Percentiles rank a stretch among this genome's conserved stretches.
Conservation (phyloP, 2,888 invertebrate genomes). For the Tachina fera region DNA sequence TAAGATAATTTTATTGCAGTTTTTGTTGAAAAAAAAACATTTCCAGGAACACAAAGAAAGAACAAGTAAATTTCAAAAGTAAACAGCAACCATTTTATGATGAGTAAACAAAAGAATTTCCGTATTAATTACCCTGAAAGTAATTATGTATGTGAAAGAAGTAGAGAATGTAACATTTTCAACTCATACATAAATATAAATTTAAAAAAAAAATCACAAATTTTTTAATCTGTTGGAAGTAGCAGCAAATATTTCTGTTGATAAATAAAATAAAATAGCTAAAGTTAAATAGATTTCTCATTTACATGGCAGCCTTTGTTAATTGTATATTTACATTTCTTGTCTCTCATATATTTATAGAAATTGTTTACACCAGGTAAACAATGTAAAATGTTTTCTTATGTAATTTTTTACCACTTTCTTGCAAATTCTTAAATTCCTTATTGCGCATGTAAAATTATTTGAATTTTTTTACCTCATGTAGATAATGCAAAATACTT, state of each 20-base stretch:
- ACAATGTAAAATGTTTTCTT: too few species aligned
- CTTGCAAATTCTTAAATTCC: too few species aligned
- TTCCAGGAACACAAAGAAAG: slow-evolving; percentile 35
- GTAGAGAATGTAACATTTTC: slow-evolving; percentile 31
- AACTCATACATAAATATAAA: background rate
- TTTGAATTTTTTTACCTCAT: too few species aligned
- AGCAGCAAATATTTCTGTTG: background rate
- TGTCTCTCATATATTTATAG: background rate
- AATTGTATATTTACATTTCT: background rate
- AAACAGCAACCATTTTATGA: background rate
- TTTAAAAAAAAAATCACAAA: background rate
- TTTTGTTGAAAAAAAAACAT: background rate
- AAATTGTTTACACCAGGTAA: background rate
- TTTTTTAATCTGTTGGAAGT: background rate
- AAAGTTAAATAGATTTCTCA: background rate
- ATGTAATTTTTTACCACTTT: too few species aligned
- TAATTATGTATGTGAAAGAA: slow-evolving; percentile 29
- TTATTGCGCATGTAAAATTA: too few species aligned
- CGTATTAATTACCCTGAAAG: slow-evolving; percentile 39
- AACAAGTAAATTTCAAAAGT: slow-evolving; percentile 5
- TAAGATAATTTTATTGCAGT: slow-evolving; percentile 57
- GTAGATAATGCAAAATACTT: too few species aligned
- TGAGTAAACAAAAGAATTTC: slow-evolving; percentile 31
- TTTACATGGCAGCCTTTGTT: background rate
- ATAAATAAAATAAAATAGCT: background rate